phyloP scores from a whole-genome alignment of 2,888 invertebrate genomes.

The Thereva unica region DNA sequence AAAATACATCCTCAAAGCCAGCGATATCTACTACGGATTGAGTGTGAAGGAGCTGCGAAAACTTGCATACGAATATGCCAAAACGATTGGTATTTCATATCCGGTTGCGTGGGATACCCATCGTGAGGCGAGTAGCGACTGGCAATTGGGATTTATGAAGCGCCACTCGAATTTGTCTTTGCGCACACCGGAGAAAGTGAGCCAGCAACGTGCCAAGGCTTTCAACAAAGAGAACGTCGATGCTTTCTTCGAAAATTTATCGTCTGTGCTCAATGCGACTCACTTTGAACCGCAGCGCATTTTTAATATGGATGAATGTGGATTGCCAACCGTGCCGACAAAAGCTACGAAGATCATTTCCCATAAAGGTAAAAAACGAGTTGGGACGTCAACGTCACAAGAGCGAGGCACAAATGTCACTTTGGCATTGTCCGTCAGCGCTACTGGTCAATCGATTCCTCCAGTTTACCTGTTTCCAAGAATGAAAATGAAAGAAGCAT shows the following conservation, averaged over 20 bases:
- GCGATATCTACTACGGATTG: too few species aligned
- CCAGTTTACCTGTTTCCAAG: slow-evolving; percentile 7
- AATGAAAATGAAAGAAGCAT: slow-evolving; percentile 13
- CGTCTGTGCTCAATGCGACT: too few species aligned
- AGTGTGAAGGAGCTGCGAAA: not conserved
- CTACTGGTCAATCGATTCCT: slow-evolving; percentile 6
- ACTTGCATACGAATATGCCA: not conserved
- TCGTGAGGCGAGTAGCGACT: too few species aligned
- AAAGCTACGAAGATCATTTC: slow-evolving; percentile 2
- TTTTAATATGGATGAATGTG: slow-evolving; percentile 15
- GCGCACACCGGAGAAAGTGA: slow-evolving; percentile 6
- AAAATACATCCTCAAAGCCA: too few species aligned
- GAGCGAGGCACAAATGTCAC: slow-evolving; percentile 10
- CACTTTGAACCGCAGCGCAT: too few species aligned
- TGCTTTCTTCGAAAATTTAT: not conserved
- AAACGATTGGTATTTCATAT: not conserved
- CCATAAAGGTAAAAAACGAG: not conserved
- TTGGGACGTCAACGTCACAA: not conserved
- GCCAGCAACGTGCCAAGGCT: not conserved
- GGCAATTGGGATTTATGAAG: too few species aligned
- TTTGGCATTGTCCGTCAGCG: slow-evolving; percentile 18
- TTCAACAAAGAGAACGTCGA: slow-evolving; percentile 1
- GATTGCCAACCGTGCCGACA: not conserved
- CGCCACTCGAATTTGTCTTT: not conserved
- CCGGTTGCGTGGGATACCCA: too few species aligned